Evolutionary conservation across 2,797 vertebrate genomes (phyloP).

Genomic region (Malurus leucopterus): DNA sequence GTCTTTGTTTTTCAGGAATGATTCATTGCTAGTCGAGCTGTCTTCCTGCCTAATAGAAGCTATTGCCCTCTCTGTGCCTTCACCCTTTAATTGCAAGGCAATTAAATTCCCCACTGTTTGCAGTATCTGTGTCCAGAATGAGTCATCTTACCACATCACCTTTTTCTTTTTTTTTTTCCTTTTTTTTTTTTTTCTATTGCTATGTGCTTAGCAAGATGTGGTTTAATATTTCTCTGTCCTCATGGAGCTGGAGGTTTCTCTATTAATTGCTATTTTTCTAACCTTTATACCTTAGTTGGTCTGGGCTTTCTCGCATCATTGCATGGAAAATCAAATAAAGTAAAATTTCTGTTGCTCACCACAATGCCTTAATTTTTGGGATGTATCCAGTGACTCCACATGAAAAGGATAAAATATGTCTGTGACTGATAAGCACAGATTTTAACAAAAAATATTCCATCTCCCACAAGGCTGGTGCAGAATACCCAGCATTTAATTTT

Average conservation of each 20-base stretch:
- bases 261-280: not conserved
- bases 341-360: not conserved
- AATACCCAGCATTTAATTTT: slow-evolving; percentile 44
- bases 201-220: not conserved
- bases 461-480: not conserved
- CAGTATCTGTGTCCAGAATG: not conserved
- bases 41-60: not conserved
- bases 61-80: not conserved
- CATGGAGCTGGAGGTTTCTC: not conserved
- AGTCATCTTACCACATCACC: not conserved
- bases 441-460: slow-evolving; percentile 19
- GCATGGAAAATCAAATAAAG: not conserved
- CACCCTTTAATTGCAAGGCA: slow-evolving; percentile 14
- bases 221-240: not conserved
- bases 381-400: not conserved
- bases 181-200: not conserved
- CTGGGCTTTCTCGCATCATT: not conserved
- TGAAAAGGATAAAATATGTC: not conserved
- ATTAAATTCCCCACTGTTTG: slow-evolving; percentile 30
- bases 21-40: not conserved
- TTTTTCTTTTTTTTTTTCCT: not conserved
- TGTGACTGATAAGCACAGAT: slow-evolving; percentile 17
- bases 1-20: not conserved
- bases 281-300: not conserved
- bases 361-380: not conserved